Base-by-base conservation (phyloP, 2,888 invertebrate genomes). In the Drosophila ezoana region DNA sequence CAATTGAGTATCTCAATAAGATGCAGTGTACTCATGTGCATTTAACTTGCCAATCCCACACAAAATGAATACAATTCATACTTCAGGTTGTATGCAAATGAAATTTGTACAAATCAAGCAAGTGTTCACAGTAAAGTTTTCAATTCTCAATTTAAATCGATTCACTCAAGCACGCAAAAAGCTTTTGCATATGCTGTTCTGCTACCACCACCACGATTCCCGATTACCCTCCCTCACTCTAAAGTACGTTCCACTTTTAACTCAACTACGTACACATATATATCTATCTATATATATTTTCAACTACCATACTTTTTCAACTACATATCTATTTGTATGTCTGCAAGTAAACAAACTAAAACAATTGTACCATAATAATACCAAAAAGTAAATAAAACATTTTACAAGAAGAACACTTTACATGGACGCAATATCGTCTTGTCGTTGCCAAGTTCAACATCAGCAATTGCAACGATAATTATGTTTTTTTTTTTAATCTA, bases 321-420 rank as follows among this genome's bases (percentile, higher is more conserved):
- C 77, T 77, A 62, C 77, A 71, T 63, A 51, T 78, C 68, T 87
- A 54, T 72, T 57, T 86, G 47, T 67, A 66, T 76, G 79, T 84
- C 76, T 82, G 82, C 72, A 85, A 84, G 58, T 73, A 54, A 76
- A 72, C 57, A 68, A 60, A 67, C 58, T 47, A 23, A 44, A 41
- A 35, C 18, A 43, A 59, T 20, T 44, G 43, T 59, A 53, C 43
- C 48, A 48, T 44, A 23, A 20, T 33, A 32, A 41, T 35, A 71
- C 33, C n/a, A 47, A 13, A 10, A 9, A 14, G 45, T 57, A 28
- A 62, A 62, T 47, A 65, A 68, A 35, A 16, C 9, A 10, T 1
- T 14, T 8, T 14, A 14, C 32, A 33, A 33, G 11, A 43, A 43
- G n/a, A 56, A 37, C 43, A 59, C 41, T 53, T 37, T 9, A 58